Evolutionary conservation across 1,140 invertebrate species (phyloP).

Genomic region (Rhizoglyphus robini): DNA sequence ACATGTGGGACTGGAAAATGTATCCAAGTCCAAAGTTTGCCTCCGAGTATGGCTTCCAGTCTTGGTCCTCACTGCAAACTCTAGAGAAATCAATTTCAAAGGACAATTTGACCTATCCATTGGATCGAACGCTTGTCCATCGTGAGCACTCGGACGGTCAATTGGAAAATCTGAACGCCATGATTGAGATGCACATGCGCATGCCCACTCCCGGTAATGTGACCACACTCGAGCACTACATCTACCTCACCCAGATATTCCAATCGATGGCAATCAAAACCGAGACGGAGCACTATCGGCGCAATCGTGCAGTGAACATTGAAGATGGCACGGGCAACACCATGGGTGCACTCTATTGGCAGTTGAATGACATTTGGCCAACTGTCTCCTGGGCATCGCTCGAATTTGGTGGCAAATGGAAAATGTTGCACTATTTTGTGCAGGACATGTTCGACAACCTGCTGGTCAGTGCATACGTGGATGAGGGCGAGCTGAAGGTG

Average conservation of each 20-base stretch:
- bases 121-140: constrained; percentile 49
- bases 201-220: constrained; percentile 27
- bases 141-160: constrained; percentile 68
- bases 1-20: constrained; percentile 61
- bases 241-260: constrained; percentile 45
- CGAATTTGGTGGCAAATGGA: constrained; percentile 66
- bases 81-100: constrained; percentile 40
- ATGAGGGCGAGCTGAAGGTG: constrained; percentile 25
- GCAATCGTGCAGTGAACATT: constrained; percentile 34
- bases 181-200: constrained; percentile 29
- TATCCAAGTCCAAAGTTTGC: constrained; percentile 71
- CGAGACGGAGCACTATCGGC: constrained; percentile 76
- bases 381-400: constrained; percentile 91
- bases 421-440: constrained; percentile 84
- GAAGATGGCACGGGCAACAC: constrained; percentile 49
- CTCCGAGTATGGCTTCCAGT: constrained; percentile 91
- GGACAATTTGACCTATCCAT: constrained; percentile 45
- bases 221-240: constrained; percentile 23
- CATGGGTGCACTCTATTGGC: constrained; percentile 98
- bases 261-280: constrained; percentile 73
- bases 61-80: constrained; percentile 55
- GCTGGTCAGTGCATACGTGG: constrained; percentile 43
- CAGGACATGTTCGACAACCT: constrained; percentile 64
- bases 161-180: not conserved
- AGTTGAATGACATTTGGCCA: constrained; percentile 96